Percentiles rank a stretch among this genome's conserved stretches.
These are phyloP conservation scores for Neodon shergylaensis DNA, from an alignment of 2,113 vertebrate species.

Conservation along the genomic window DNA sequence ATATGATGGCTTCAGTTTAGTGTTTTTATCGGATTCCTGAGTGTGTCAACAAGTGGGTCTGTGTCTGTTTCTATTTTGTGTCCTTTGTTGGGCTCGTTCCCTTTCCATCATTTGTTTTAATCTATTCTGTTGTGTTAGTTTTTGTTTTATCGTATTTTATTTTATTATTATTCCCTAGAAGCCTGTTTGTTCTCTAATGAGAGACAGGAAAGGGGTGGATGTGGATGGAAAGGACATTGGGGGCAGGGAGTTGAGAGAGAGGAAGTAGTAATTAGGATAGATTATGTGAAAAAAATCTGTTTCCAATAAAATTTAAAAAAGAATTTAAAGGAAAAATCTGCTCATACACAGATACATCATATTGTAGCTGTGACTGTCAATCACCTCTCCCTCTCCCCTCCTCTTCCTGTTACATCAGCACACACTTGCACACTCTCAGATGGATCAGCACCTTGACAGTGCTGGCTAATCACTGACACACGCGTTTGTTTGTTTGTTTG, in stretches of 20 bases:
- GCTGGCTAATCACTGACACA: not conserved
- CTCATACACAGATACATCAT: not conserved
- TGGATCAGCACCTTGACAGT: not conserved
- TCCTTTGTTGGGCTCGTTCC: not conserved
- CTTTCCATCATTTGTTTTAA: not conserved
- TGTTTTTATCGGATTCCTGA: not conserved
- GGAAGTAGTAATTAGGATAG: not conserved
- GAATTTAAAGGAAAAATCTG: slow-evolving; percentile 58
- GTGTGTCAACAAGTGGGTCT: not conserved
- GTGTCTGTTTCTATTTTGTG: not conserved
- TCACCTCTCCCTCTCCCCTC: too few species aligned
- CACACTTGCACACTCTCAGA: not conserved
- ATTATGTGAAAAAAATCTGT: not conserved
- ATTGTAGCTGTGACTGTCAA: not conserved
- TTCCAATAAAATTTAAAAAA: not conserved
- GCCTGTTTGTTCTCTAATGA: not conserved
- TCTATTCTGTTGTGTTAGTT: not conserved
- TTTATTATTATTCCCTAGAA: not conserved
- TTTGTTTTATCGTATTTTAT: not conserved
- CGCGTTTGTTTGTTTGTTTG: not conserved
- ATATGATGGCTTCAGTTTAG: not conserved
- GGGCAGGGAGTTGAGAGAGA: not conserved
- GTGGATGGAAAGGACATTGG: not conserved
- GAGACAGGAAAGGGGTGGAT: too few species aligned
- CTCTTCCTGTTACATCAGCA: not conserved